Evolutionary conservation across 2,888 invertebrate genomes (phyloP).

Genomic region (Anticlea derivata): DNA sequence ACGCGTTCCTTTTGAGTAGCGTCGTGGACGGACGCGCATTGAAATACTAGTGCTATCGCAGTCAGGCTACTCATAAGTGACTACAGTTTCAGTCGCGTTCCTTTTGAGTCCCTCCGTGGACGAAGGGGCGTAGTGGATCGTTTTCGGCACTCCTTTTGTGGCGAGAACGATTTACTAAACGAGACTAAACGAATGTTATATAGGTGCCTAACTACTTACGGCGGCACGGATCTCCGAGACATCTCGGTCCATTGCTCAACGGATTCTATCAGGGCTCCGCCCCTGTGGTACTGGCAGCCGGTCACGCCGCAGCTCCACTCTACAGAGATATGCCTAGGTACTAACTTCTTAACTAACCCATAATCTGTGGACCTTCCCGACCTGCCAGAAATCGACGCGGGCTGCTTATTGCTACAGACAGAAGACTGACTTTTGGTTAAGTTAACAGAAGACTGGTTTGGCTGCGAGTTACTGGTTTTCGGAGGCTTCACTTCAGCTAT

Average conservation of each 20-base stretch:
- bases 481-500: slow-evolving; percentile 45
- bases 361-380: slow-evolving; percentile 67
- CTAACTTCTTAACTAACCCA: slow-evolving; percentile 54
- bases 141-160: too few species aligned
- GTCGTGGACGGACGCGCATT: too few species aligned
- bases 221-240: slow-evolving; percentile 5
- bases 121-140: too few species aligned
- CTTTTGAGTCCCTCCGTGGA: too few species aligned
- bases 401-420: slow-evolving; percentile 51
- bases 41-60: too few species aligned
- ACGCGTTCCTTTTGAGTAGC: too few species aligned
- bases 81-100: too few species aligned
- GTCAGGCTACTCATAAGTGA: too few species aligned
- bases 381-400: slow-evolving; percentile 59
- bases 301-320: slow-evolving; percentile 18
- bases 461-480: slow-evolving; percentile 39
- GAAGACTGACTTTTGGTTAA: slow-evolving; percentile 66
- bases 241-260: slow-evolving; percentile 13
- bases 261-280: slow-evolving; percentile 5
- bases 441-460: slow-evolving; percentile 51
- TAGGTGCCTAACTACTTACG: slow-evolving; percentile 15
- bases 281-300: slow-evolving; percentile 14
- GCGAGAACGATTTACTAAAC: background rate
- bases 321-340: slow-evolving; percentile 16
- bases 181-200: background rate